A percentile compares a stretch with the other conserved stretches of the same genome.
These are phyloP conservation scores for Blastomussa wellsi DNA, from an alignment of 92 coral and sea anemone genomes.

Conservation along the genomic window DNA sequence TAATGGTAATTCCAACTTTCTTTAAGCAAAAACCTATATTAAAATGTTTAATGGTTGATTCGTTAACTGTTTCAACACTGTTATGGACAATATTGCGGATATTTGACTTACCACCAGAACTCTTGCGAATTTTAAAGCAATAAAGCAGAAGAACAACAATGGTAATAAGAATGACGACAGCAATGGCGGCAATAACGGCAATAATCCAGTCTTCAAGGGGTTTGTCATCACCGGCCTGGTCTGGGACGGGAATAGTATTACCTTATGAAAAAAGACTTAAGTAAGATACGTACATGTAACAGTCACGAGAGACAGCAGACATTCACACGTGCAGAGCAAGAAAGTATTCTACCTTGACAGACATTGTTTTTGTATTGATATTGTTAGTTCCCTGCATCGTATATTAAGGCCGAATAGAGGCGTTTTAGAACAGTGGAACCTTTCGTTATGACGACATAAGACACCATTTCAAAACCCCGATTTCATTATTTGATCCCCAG, in stretches of 20 bases:
- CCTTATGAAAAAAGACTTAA: background rate
- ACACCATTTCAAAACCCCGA: too few relatives aligned
- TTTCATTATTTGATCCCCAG: too few relatives aligned
- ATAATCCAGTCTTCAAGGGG: conserved; percentile 71
- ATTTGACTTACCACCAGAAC: conserved; percentile 72
- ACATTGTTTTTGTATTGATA: too few relatives aligned
- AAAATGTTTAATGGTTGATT: too few relatives aligned
- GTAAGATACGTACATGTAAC: background rate
- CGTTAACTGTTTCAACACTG: background rate
- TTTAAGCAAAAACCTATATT: too few relatives aligned
- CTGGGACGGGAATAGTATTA: background rate
- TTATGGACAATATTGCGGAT: background rate
- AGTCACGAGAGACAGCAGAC: background rate
- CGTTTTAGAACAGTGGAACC: too few relatives aligned
- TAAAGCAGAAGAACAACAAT: conserved; percentile 77
- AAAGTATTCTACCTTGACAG: background rate
- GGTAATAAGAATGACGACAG: conserved; percentile 74
- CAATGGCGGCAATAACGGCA: conserved; percentile 86
- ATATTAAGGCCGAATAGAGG: too few relatives aligned
- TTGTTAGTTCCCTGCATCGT: too few relatives aligned
- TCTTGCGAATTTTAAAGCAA: conserved; percentile 81
- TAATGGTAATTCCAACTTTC: too few relatives aligned
- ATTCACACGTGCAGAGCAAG: background rate
- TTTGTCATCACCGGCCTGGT: background rate
- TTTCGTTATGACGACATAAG: too few relatives aligned